Base-by-base conservation (phyloP, 1,140 invertebrate species). In the Drosophila ananassae region DNA sequence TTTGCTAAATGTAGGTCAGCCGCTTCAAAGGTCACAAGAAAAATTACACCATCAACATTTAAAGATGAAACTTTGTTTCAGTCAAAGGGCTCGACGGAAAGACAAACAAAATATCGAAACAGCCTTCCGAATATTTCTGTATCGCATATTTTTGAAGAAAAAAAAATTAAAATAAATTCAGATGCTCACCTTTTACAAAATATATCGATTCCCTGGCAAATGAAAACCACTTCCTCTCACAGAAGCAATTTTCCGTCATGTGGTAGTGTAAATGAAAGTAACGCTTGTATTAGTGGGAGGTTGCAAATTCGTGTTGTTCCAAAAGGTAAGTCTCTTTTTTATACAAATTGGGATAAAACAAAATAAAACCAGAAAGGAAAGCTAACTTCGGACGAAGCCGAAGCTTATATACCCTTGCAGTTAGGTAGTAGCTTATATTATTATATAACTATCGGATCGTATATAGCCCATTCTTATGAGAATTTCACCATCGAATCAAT, bases 261-360 rank as follows among this genome's bases (percentile, higher is more conserved):
- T 13, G 39, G 68, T 32, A 21, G 48, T 25, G 58, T 25, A 2
- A 59, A 68, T 9, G 92, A 93, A 3, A 93, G 94, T 59, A 93
- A 93, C 54, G 91, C 93, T 48, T 94, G 95, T 3, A 94, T 96
- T n/a, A 96, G 95, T 57, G 96, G 96, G 46, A 94, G 96, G 59
- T 93, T 97, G 30, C 96, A 97, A 93, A 97, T 97, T 63, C 93
- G 96, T 51, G 96, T 97, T 25, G 94, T 97, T 37, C 92, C 93
- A 58, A 93, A 93, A 91, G 92, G 92, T 91, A 63, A 66, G 34
- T 34, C 9, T 41, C n/a, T 41, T 46, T 21, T 8, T 28, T 30
- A n/a, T 17, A 30, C 25, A 6, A 28, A 28, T 28, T 28, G 25
- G 7, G 4, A 28, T 28, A 17, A 17, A 17, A 1, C 1, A 17